Evolutionary conservation across 2,888 invertebrate species (phyloP).

Genomic region (Himalopsyche anomala): DNA sequence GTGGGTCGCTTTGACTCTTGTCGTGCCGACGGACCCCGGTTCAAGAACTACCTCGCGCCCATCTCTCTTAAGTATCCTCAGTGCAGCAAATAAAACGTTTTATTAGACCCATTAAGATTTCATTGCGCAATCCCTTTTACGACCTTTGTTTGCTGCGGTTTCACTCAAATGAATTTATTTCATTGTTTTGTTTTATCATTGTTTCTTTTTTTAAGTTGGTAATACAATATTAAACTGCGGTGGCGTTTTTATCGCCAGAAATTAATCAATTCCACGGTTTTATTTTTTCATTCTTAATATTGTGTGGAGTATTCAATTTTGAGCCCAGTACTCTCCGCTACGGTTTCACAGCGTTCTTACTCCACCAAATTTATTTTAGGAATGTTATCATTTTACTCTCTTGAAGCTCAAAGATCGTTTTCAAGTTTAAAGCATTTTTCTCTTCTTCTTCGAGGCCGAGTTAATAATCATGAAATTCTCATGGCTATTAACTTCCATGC

Average conservation of each 20-base stretch:
- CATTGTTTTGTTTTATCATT: slow-evolving; percentile 20
- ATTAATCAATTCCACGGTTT: too few relatives aligned
- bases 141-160: slow-evolving; percentile 53
- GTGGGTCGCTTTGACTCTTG: slow-evolving; percentile 21
- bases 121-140: slow-evolving; percentile 47
- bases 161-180: slow-evolving; percentile 39
- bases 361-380: too few relatives aligned
- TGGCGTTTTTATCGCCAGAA: not conserved
- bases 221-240: not conserved
- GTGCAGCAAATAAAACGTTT: slow-evolving; percentile 51
- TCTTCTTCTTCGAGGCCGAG: too few relatives aligned
- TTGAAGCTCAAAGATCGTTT: too few relatives aligned
- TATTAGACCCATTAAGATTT: slow-evolving; percentile 55
- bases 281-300: too few relatives aligned
- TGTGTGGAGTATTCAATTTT: too few relatives aligned
- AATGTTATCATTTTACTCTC: too few relatives aligned
- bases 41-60: slow-evolving; percentile 19
- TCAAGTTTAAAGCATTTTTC: too few relatives aligned
- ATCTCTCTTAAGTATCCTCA: slow-evolving; percentile 41
- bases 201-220: not conserved
- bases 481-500: too few relatives aligned
- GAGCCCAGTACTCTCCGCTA: too few relatives aligned
- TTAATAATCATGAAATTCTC: too few relatives aligned
- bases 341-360: too few relatives aligned
- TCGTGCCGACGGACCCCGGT: slow-evolving; percentile 20